Evolutionary conservation across 2,797 vertebrate species (phyloP).

Genomic region (Pelodytes ibericus): DNA sequence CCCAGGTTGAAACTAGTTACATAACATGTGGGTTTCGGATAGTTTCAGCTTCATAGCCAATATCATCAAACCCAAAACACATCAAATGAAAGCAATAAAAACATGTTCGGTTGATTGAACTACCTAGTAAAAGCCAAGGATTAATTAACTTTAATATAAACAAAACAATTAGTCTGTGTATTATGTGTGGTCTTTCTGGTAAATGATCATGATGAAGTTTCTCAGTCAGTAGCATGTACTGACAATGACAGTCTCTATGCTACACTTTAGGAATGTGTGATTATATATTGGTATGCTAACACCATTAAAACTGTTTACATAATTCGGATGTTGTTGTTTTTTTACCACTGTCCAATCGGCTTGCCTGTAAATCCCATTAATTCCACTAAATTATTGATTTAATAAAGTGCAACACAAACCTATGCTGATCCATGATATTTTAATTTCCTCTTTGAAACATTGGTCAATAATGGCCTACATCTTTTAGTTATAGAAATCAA

Average conservation of each 20-base stretch:
- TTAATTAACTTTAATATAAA: constrained; percentile 4
- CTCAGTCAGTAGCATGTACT: neutral
- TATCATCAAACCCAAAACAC: neutral
- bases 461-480: no score
- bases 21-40: neutral
- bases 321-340: neutral
- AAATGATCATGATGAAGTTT: neutral
- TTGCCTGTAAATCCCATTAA: no score
- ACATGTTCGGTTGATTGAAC: neutral
- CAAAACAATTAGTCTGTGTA: constrained; percentile 8
- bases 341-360: neutral
- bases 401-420: no score
- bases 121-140: neutral
- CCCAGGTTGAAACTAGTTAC: constrained; percentile 4
- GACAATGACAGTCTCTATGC: neutral
- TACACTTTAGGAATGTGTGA: neutral
- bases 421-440: no score
- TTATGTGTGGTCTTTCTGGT: constrained; percentile 4
- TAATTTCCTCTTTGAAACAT: no score
- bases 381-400: no score
- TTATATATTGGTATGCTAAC: neutral
- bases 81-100: constrained; percentile 6
- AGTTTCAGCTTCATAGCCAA: constrained; percentile 13
- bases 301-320: neutral
- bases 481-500: no score